These are phyloP conservation scores for Pangasianodon gigas DNA, from an alignment of 2,113 vertebrate species.

Conservation along the genomic window DNA sequence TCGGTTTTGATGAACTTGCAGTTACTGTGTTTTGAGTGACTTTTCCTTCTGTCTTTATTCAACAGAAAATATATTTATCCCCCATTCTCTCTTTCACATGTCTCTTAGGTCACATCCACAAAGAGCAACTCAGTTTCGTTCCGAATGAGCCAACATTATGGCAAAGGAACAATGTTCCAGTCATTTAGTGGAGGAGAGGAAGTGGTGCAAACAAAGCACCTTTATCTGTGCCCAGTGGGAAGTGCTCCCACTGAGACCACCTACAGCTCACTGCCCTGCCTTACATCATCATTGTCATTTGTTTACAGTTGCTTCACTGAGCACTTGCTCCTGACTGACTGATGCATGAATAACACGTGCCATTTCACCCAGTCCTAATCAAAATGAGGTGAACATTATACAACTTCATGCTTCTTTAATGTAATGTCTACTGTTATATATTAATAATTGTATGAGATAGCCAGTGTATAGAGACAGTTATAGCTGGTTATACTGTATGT, in stretches of 20 bases:
- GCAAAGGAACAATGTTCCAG: conserved; percentile 54
- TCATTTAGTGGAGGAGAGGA: conserved; percentile 48
- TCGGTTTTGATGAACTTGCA: not conserved
- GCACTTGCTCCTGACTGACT: conserved; percentile 4
- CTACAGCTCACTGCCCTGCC: conserved; percentile 34
- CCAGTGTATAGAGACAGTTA: not conserved
- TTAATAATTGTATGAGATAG: not conserved
- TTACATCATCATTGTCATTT: conserved; percentile 49
- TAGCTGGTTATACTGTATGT: not conserved
- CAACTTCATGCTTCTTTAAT: not conserved
- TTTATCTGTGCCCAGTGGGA: conserved; percentile 51
- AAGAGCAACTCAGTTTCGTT: conserved; percentile 46
- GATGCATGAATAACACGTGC: conserved; percentile 14
- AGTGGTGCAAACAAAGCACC: conserved; percentile 57
- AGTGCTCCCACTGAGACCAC: conserved; percentile 43
- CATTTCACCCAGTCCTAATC: not conserved
- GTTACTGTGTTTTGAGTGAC: not conserved
- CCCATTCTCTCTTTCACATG: conserved; percentile 8
- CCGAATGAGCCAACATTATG: conserved; percentile 50
- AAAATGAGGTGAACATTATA: not conserved
- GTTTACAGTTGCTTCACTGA: conserved; percentile 13
- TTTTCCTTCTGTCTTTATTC: not conserved
- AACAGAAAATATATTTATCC: conserved; percentile 26
- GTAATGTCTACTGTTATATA: not conserved
- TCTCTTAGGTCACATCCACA: conserved; percentile 48